Conservation (phyloP, 2,113 vertebrate species). For the Illadopsis cleaveri region DNA sequence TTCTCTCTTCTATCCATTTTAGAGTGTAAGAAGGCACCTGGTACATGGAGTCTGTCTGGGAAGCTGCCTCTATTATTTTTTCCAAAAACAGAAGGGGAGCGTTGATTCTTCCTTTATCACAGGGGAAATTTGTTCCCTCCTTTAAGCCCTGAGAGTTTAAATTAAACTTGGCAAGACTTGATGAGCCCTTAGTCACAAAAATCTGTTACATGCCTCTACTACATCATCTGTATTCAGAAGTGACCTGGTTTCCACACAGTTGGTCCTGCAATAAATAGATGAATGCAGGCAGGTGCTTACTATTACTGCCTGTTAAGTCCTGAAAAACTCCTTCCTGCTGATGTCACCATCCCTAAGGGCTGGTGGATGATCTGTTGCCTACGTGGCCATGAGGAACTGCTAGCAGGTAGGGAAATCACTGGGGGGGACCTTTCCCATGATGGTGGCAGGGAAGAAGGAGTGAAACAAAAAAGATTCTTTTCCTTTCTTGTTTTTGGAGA, state of each 20-base stretch:
- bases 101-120: neutral
- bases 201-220: neutral
- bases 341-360: neutral
- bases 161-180: neutral
- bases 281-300: neutral
- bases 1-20: neutral
- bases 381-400: rapidly evolving
- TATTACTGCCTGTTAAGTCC: neutral
- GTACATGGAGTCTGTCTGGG: neutral
- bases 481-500: neutral
- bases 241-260: neutral
- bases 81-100: neutral
- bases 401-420: neutral
- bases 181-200: neutral
- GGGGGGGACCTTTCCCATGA: neutral
- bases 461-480: neutral
- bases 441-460: neutral
- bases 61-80: neutral
- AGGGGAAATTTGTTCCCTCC: neutral
- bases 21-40: neutral
- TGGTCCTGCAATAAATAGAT: neutral
- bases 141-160: neutral
- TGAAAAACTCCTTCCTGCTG: neutral
- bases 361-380: neutral
- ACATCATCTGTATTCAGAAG: neutral